Conservation (phyloP, 2,113 vertebrate species). For the Emydura subglobosa region DNA sequence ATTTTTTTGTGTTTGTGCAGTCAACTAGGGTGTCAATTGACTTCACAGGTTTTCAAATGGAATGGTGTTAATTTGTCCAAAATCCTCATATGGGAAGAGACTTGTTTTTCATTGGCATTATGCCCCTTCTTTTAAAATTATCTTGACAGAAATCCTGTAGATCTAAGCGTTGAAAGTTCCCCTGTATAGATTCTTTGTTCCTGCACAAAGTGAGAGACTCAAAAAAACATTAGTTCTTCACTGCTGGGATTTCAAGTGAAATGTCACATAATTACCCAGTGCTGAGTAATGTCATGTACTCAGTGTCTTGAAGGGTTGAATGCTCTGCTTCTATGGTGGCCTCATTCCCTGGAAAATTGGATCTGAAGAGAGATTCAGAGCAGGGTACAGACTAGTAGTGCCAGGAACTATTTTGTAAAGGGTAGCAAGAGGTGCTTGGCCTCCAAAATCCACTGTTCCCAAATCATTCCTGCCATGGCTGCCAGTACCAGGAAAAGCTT, state of each 20-base stretch:
- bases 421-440: background rate
- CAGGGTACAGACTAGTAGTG: background rate
- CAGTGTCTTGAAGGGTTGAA: background rate
- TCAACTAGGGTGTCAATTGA: background rate
- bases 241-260: background rate
- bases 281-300: background rate
- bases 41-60: conserved; percentile 5
- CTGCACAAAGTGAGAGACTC: background rate
- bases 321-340: background rate
- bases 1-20: background rate
- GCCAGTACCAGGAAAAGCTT: background rate
- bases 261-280: background rate
- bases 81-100: background rate
- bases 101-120: background rate
- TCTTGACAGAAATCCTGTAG: background rate
- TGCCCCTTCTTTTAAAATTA: background rate
- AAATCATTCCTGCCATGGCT: background rate
- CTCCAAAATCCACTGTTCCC: background rate
- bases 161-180: background rate
- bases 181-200: background rate
- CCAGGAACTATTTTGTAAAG: background rate
- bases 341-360: background rate
- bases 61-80: background rate
- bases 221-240: background rate
- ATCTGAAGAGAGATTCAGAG: background rate